Evolutionary conservation across 2,888 invertebrate genomes (phyloP), one percentile per base, ranked within the genome.

Genomic region (Trissoscelio sp.): DNA sequence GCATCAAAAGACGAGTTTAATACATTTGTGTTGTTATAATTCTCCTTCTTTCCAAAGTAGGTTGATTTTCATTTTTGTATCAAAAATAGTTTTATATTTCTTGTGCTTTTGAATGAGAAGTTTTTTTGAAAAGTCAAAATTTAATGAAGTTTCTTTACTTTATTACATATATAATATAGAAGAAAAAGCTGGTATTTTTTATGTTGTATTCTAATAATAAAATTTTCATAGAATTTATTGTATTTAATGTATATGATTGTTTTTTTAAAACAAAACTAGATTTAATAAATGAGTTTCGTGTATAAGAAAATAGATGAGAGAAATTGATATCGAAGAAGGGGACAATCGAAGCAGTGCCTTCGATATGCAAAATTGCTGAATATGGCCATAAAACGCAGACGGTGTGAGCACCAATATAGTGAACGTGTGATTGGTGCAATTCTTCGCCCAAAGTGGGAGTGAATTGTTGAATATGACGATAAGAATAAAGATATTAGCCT

Each of bases 351-450:
- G 6, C 12, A 53, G 64, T 53, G 73, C 77, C 81, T 83, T 85
- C 86, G 85, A 89, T 89, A 90, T 89, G 89, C 88, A 89, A 88
- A 90, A 90, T 88, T 88, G 90, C 90, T 88, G 89, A 90, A 90
- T 87, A 88, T 86, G 86, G 87, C 87, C 88, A 89, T 90, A 89
- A 89, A 90, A 89, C 86, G 88, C 89, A 90, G 88, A 87, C 87
- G 90, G 89, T 84, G 88, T 86, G 85, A 83, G 87, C 85, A 87
- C 87, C 89, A 89, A 90, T 90, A 90, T 88, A 87, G 87, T 84
- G 83, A 87, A 85, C 85, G 83, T 73, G 85, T 83, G 83, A 83
- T 84, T 83, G 77, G 80, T 75, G 73, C 80, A 74, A 67, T 83
- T 82, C 83, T 82, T 83, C 31, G 82, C 81, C 79, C 78, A 84